phyloP scores from a whole-genome alignment of 1,140 invertebrate species.

The Araneus ventricosus region DNA sequence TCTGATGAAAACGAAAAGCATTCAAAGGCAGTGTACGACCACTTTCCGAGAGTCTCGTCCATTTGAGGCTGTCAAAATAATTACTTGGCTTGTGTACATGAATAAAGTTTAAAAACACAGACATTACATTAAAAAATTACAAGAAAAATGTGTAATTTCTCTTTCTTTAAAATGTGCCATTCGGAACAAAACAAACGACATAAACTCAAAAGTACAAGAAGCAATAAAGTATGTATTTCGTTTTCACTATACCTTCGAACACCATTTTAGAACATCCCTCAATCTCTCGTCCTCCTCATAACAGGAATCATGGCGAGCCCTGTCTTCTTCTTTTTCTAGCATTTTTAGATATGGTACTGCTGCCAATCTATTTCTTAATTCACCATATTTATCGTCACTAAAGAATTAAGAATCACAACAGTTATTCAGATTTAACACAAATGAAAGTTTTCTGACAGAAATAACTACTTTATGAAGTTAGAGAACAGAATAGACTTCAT shows the following conservation, averaged over 20 bases:
- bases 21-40: no score
- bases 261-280: constrained; percentile 1
- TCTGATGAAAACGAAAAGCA: no score
- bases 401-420: background rate
- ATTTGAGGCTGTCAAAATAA: no score
- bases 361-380: constrained; percentile 10
- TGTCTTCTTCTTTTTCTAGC: background rate
- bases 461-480: background rate
- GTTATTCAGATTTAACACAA: background rate
- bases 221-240: background rate
- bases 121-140: no score
- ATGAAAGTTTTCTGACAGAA: background rate
- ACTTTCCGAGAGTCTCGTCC: no score
- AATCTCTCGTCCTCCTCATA: background rate
- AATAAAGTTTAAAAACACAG: no score
- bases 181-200: no score
- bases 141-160: no score
- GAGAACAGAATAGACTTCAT: background rate
- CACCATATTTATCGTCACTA: background rate
- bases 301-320: background rate
- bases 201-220: no score
- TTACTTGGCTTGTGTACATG: no score
- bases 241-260: background rate
- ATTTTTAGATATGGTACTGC: constrained; percentile 20
- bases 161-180: no score